Conservation (phyloP, 2,797 vertebrate genomes). For the Geotrypetes seraphini region DNA sequence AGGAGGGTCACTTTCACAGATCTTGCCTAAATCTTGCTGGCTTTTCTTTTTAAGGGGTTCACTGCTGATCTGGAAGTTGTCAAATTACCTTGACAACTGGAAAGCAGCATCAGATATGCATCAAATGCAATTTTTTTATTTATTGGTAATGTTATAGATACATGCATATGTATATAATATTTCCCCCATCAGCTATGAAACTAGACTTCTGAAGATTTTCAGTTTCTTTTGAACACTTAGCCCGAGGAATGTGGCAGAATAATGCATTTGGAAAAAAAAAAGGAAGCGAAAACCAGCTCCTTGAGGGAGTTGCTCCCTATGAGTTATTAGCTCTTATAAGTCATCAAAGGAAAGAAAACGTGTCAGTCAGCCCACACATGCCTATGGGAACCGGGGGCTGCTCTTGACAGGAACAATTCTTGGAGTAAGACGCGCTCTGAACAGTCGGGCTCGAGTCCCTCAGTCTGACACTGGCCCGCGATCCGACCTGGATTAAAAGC, state of each 20-base stretch:
- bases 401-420: slow-evolving; percentile 23
- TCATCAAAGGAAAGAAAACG: slow-evolving; percentile 6
- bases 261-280: slow-evolving; percentile 27
- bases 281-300: slow-evolving; percentile 29
- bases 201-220: slow-evolving; percentile 21
- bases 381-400: slow-evolving; percentile 19
- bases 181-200: no score
- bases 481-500: slow-evolving; percentile 13
- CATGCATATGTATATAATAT: background rate
- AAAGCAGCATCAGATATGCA: background rate
- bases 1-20: no score
- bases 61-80: no score
- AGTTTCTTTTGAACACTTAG: slow-evolving; percentile 33
- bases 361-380: slow-evolving; percentile 13
- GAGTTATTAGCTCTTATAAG: slow-evolving; percentile 36
- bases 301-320: slow-evolving; percentile 27
- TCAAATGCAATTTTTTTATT: slow-evolving; percentile 1
- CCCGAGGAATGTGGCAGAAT: slow-evolving; percentile 46
- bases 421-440: no score
- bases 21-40: no score
- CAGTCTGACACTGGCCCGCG: background rate
- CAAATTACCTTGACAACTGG: no score
- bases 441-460: slow-evolving; percentile 11
- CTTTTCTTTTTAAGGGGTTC: no score
- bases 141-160: slow-evolving; percentile 4